phyloP scores from a whole-genome alignment of 2,113 vertebrate genomes.

The Gobiocypris rarus region DNA sequence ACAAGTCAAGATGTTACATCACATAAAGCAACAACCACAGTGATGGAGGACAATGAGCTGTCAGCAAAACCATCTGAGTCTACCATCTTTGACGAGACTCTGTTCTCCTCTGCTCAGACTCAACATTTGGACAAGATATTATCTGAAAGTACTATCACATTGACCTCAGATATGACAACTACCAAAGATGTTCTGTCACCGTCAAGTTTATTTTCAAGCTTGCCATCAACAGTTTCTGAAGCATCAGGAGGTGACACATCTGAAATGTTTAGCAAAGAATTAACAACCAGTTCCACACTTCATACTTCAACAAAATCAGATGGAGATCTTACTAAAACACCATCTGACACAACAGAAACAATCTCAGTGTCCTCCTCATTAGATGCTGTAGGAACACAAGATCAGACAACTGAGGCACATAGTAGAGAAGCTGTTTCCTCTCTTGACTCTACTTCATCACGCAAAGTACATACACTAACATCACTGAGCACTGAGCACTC shows the following conservation, averaged over 20 bases:
- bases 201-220: background rate
- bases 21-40: background rate
- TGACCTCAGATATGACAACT: background rate
- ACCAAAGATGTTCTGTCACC: background rate
- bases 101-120: background rate
- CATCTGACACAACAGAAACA: background rate
- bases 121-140: background rate
- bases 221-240: background rate
- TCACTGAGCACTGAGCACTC: background rate
- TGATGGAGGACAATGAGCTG: background rate
- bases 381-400: too few species aligned
- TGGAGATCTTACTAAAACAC: background rate
- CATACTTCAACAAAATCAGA: background rate
- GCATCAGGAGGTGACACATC: background rate
- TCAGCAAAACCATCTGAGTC: background rate
- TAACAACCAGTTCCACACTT: background rate
- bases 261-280: background rate
- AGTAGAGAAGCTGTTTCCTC: background rate
- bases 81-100: background rate
- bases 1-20: background rate
- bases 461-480: background rate
- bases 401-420: background rate
- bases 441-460: background rate
- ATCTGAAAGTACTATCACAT: background rate
- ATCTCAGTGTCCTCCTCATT: background rate